Conservation (phyloP, 2,888 invertebrate species). For the Mythimna ferrago region DNA sequence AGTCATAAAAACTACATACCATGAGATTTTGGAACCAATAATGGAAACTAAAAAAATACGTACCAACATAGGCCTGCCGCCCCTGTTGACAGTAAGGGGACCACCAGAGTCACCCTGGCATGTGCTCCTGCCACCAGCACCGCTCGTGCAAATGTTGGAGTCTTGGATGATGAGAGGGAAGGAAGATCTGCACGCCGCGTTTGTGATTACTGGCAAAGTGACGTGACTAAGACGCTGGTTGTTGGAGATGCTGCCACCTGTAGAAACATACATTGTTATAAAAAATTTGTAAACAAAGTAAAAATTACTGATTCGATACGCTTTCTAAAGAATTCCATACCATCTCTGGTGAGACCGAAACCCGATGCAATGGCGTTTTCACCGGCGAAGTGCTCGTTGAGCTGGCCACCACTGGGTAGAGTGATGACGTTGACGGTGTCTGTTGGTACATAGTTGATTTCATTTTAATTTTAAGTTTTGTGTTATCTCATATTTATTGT, state of each 20-base stretch:
- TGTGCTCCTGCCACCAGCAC: slow-evolving; percentile 63
- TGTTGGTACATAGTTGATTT: slow-evolving; percentile 40
- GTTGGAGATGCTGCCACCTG: slow-evolving; percentile 6
- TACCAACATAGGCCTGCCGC: slow-evolving; percentile 65
- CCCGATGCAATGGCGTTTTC: slow-evolving; percentile 75
- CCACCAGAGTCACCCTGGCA: slow-evolving; percentile 78
- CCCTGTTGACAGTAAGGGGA: slow-evolving; percentile 66
- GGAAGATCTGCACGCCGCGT: not conserved
- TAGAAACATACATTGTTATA: not conserved
- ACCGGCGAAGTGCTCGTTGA: slow-evolving; percentile 68
- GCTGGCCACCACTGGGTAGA: slow-evolving; percentile 68
- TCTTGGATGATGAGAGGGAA: slow-evolving; percentile 59
- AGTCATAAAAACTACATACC: not conserved
- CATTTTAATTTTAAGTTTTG: not conserved
- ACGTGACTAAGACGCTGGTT: slow-evolving; percentile 41
- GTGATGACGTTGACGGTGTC: slow-evolving; percentile 66
- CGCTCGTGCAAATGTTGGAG: slow-evolving; percentile 73
- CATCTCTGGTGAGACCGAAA: slow-evolving; percentile 69
- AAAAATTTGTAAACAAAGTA: not conserved
- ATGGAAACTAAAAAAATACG: slow-evolving; percentile 7
- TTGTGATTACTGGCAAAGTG: slow-evolving; percentile 36
- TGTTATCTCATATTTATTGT: no score
- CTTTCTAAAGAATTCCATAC: not conserved
- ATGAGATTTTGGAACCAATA: not conserved
- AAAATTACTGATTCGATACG: not conserved